A percentile compares a stretch with the other conserved stretches of the same genome.
These are phyloP conservation scores for Cromileptes altivelis DNA, from an alignment of 2,113 vertebrate species.

Conservation along the genomic window DNA sequence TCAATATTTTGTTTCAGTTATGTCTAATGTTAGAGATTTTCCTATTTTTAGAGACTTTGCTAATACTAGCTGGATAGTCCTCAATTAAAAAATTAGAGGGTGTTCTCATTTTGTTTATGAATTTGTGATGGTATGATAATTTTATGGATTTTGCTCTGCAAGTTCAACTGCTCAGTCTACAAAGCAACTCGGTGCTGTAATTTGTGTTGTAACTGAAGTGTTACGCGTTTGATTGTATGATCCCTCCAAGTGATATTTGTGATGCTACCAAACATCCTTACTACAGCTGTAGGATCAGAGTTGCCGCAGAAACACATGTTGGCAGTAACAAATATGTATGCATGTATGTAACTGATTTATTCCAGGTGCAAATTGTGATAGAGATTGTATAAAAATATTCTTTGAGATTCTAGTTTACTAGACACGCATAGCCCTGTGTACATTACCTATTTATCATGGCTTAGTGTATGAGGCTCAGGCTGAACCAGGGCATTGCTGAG, in stretches of 20 bases:
- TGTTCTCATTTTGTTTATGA: not conserved
- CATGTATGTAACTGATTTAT: not conserved
- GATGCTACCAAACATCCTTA: not conserved
- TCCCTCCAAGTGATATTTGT: not conserved
- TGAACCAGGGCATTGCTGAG: constrained; percentile 66
- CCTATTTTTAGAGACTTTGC: not conserved
- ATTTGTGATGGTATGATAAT: not conserved
- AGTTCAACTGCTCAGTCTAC: not conserved
- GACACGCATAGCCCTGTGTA: not conserved
- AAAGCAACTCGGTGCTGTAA: not conserved
- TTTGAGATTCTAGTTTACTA: not conserved
- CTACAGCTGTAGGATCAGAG: not conserved
- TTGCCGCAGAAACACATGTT: constrained; percentile 1
- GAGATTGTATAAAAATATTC: not conserved
- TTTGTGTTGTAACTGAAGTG: not conserved
- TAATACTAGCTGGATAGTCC: not conserved
- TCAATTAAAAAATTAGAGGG: not conserved
- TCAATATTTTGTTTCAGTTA: not conserved
- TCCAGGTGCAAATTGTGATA: constrained; percentile 1
- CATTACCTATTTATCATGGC: constrained; percentile 40
- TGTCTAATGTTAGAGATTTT: not conserved
- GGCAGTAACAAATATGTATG: not conserved
- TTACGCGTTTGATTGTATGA: constrained; percentile 2
- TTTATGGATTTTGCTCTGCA: not conserved
- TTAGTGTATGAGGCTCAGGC: constrained; percentile 46